Percentiles rank a stretch among this genome's conserved stretches.
phyloP scores from a whole-genome alignment of 2,888 invertebrate species.

The Falcaria lacertinaria region DNA sequence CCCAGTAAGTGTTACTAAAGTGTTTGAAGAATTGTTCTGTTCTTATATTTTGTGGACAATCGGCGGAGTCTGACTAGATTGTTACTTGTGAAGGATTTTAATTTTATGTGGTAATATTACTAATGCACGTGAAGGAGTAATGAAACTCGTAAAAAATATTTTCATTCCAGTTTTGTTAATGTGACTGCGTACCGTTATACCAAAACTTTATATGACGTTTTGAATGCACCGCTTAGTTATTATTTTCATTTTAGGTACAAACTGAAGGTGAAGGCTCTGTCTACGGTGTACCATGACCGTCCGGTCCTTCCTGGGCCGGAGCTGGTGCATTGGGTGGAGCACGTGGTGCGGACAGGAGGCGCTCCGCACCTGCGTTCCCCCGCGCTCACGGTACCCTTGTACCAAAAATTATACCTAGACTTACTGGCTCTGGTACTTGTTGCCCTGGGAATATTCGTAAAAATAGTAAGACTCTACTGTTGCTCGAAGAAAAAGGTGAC shows the following conservation, averaged over 20 bases:
- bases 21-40: too few relatives aligned
- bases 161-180: too few relatives aligned
- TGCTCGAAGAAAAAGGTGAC: not conserved
- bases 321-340: constrained; percentile 82
- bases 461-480: not conserved
- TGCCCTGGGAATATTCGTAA: not conserved
- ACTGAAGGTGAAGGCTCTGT: constrained; percentile 19
- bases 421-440: constrained; percentile 8
- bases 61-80: too few relatives aligned
- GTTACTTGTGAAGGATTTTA: too few relatives aligned
- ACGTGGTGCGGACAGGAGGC: constrained; percentile 76
- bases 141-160: too few relatives aligned
- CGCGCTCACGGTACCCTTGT: constrained; percentile 21
- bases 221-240: not conserved
- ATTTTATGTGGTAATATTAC: too few relatives aligned
- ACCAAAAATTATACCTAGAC: constrained; percentile 38
- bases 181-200: too few relatives aligned
- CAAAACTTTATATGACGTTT: too few relatives aligned
- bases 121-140: too few relatives aligned
- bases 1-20: constrained; percentile 26
- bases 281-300: constrained; percentile 38
- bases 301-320: constrained; percentile 75
- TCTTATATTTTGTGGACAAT: too few relatives aligned
- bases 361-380: constrained; percentile 57
- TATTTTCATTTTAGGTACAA: constrained; percentile 22